These are phyloP conservation scores for Gastrophysa polygoni DNA, from an alignment of 2,888 invertebrate species.

Conservation along the genomic window DNA sequence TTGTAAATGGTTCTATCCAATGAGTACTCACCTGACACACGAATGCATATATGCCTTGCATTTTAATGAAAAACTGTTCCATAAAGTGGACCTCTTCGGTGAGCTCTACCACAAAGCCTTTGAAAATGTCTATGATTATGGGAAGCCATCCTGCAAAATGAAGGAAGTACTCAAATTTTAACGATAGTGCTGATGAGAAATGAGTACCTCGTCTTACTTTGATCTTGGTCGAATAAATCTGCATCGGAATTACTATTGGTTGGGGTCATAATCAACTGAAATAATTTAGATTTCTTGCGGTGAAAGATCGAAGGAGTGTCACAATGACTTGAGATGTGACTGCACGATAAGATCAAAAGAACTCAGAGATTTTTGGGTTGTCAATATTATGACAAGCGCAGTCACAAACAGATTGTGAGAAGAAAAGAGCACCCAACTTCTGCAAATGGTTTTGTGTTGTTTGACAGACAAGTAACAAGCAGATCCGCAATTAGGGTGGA, in stretches of 20 bases:
- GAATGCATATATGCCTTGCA: conserved; percentile 51
- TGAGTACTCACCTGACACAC: conserved; percentile 51
- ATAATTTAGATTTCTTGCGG: conserved; percentile 35
- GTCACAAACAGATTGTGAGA: too few relatives aligned
- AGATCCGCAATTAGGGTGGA: too few relatives aligned
- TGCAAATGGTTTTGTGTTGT: too few relatives aligned
- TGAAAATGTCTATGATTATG: conserved; percentile 29
- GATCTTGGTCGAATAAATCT: conserved; percentile 25
- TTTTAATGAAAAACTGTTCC: conserved; percentile 52
- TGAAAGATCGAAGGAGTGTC: conserved; percentile 11
- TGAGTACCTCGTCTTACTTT: conserved; percentile 26
- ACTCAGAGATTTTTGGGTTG: too few relatives aligned
- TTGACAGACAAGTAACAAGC: too few relatives aligned
- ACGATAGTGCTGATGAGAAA: background rate
- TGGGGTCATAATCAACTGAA: conserved; percentile 37
- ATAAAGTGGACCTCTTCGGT: conserved; percentile 50
- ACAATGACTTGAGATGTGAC: background rate
- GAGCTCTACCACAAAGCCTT: conserved; percentile 33
- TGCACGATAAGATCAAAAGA: too few relatives aligned
- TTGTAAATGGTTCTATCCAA: background rate
- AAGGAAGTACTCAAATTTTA: background rate
- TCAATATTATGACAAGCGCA: too few relatives aligned
- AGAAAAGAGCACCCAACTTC: too few relatives aligned
- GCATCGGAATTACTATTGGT: conserved; percentile 20
- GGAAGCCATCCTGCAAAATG: conserved; percentile 38